Evolutionary conservation across 2,888 invertebrate species (phyloP), one percentile per base, ranked within the genome.

Genomic region (Tetanocera ferruginea): DNA sequence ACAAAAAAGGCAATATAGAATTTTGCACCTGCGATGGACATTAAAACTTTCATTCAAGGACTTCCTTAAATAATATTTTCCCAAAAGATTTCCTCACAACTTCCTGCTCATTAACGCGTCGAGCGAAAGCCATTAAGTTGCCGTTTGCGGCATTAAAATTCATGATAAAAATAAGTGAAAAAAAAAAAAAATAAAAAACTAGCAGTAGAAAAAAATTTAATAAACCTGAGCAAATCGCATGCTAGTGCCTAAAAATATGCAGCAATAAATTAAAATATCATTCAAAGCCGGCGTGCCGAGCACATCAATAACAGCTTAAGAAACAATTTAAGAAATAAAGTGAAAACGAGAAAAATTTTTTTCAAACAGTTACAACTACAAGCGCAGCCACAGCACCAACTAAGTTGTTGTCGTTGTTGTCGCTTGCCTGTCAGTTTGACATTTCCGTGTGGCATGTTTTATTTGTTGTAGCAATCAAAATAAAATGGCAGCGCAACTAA

Each of bases 201-300:
- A 60, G 28, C 25, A 6, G 25, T 28, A 60, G 9, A 28, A 4
- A 60, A 60, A 66, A 49, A 70, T 52, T 49, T 70, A 52, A 70
- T 70, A 70, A 19, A 70, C 8, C 8, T 5, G n/a, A 49, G 52
- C 17, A 51, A 31, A n/a, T 52, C 17, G 28, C 70, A 49, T 25
- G 70, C 14, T 25, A 52, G n/a, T 9, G 52, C 70, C 70, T 11
- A 17, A 49, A 70, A 70, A 70, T 70, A 70, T 70, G 70, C 70
- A 52, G 31, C 70, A 52, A 70, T 70, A 70, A 70, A 70, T 49
- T 70, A 52, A 66, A 66, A 66, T 28, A 34, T 66, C n/a, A 31
- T 31, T 28, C 28, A 60, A 60, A 60, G 28, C 17, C 19, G 64
- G 25, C 64, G 64, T 31, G 25, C 25, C 64, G 4, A 31, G 64